A percentile compares a stretch with the other conserved stretches of the same genome.
Evolutionary conservation across 2,113 vertebrate species (phyloP).

Genomic region (Macaca fascicularis): T2T-MFA8v1.1 NC_088378.1:28466001-28466500

Average conservation of each 20-base stretch:
- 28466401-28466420: neutral
- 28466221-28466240: neutral
- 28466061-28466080: neutral
- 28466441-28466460: conserved; percentile 29
- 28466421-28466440: neutral
- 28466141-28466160: neutral
- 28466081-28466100: neutral
- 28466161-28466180: neutral
- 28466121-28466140: neutral
- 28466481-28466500: conserved; percentile 62
- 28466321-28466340: neutral
- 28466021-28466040: neutral
- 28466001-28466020: neutral
- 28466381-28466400: neutral
- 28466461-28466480: conserved; percentile 65
- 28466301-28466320: neutral
- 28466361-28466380: neutral
- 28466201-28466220: neutral
- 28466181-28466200: neutral
- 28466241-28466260: neutral
- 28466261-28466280: neutral
- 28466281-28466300: neutral
- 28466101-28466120: neutral
- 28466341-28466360: neutral
- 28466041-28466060: neutral